Base-by-base conservation (phyloP, 2,888 invertebrate genomes). In the Megalurothrips usitatus region DNA sequence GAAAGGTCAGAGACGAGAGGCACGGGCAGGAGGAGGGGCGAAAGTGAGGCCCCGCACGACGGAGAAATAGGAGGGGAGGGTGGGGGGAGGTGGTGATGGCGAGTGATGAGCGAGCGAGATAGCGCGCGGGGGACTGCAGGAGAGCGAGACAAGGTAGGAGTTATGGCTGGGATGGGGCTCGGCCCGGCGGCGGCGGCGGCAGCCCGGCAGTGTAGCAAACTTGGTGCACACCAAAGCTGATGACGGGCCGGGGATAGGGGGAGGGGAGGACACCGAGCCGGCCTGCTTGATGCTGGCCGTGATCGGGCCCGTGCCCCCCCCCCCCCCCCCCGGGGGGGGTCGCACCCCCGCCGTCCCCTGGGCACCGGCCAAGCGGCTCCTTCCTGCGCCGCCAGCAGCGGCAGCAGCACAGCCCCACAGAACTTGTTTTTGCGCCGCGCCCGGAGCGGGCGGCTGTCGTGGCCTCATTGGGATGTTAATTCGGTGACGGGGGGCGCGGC, bases 71-170 rank as follows among this genome's bases (percentile, higher is more conserved):
- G n/a, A 17, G 58, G 14, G 6, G 58, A 14, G 58, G n/a, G 58
- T n/a, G n/a, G n/a, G 17, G 58, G 58, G 19, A n/a, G 58, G 58
- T 17, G 52, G 52, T 52, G 68, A n/a, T 19, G 68, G 23, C 9
- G 26, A 23, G 68, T 4, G 68, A 23, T 23, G 68, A 68, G 68
- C 9, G 26, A 58, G 58, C 14, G 58, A 75, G 68, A 75, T 75
- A 75, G 68, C 19, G 58, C 34, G 34, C 34, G 58, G 68, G 23
- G 26, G 23, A 75, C 23, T 75, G 26, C 68, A 75, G 68, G 68
- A 26, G 23, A 75, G 68, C 68, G 26, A 75, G 68, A 75, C 68
- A 75, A 75, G 68, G 68, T 75, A 26, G 68, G 68, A 75, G 68
- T 75, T 75, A 75, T 75, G 68, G 26, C 68, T 26, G 12, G 68